Conservation (phyloP, 2,888 invertebrate species). For the Drosophila aldrichi region DNA sequence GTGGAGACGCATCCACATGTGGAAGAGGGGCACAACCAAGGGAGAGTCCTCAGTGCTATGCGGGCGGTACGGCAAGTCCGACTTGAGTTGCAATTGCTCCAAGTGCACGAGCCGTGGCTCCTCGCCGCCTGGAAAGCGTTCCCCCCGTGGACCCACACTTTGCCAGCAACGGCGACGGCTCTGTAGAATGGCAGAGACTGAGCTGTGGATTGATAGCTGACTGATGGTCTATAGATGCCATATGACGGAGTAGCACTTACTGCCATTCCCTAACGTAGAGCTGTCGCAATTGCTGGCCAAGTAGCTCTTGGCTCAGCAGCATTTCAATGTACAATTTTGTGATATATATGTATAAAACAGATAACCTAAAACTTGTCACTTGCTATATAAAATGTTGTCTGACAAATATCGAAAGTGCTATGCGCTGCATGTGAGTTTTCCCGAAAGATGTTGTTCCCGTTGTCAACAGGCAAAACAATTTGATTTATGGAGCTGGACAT, state of each 20-base stretch:
- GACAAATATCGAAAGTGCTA: slow-evolving; percentile 7
- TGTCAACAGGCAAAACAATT: slow-evolving; percentile 18
- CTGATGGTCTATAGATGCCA: background rate
- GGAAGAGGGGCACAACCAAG: slow-evolving; percentile 31
- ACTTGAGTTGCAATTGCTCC: background rate
- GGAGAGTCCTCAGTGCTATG: background rate
- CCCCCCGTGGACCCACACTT: background rate
- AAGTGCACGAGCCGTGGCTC: background rate
- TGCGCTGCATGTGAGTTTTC: background rate
- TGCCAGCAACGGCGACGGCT: slow-evolving; percentile 28
- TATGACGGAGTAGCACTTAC: slow-evolving; percentile 23
- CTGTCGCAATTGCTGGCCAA: slow-evolving; percentile 38
- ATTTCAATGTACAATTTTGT: slow-evolving; percentile 15
- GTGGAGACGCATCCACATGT: slow-evolving; percentile 42
- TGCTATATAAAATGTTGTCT: background rate
- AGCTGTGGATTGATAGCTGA: background rate
- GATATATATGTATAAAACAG: background rate
- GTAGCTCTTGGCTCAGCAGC: slow-evolving; percentile 14
- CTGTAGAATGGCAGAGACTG: background rate
- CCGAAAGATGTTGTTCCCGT: slow-evolving; percentile 6
- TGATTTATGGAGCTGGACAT: slow-evolving; percentile 16
- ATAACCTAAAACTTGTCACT: background rate
- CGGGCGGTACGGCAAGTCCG: background rate
- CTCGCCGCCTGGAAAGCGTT: slow-evolving; percentile 31
- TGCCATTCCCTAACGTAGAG: slow-evolving; percentile 15